Evolutionary conservation across 2,888 invertebrate genomes (phyloP), one percentile per base, ranked within the genome.

Genomic region (Mermis nigrescens): DNA sequence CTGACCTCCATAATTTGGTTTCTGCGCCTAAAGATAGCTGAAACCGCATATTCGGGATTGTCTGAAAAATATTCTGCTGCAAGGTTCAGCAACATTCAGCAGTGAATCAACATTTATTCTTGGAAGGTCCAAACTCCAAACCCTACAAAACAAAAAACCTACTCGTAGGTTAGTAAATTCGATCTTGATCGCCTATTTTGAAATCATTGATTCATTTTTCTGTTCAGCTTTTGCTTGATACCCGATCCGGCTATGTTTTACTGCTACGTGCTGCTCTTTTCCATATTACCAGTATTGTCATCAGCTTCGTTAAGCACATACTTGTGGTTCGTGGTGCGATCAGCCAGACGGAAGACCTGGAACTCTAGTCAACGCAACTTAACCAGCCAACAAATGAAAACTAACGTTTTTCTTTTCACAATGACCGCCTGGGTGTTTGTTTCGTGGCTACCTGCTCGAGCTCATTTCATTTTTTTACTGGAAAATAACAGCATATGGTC

Each of bases 391-490:
- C 54, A 53, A 31, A n/a, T 55, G 55, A 12, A 27, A 31, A 24
- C 55, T 3, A 27, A 28, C 15, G 19, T 46, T 3, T 57, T 57
- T 46, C 45, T 57, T 15, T 57, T 57, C 57, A 38, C 28, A 24
- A 46, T 31, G n/a, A 57, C 57, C 4, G 46, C 24, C 27, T 57
- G 57, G 57, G 29, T 29, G 32, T 22, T 46, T 46, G 32, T 27
- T 19, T 31, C 55, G 26, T 27, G n/a, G 45, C 7, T 38, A 26
- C 55, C 55, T 22, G n/a, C 38, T 15, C 15, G 55, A 19, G 7
- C 19, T 4, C 26, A 29, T 22, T 48, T n/a, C 24, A 48, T 48
- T n/a, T 48, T 48, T 48, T 24, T 48, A 12, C 7, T 48, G 4
- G 48, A 48, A 24, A 7, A 12, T 24, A 53, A 27, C 22, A 29